These are phyloP conservation scores for Cyclophora albipunctata DNA, from an alignment of 2,888 invertebrate species.

Conservation along the genomic window DNA sequence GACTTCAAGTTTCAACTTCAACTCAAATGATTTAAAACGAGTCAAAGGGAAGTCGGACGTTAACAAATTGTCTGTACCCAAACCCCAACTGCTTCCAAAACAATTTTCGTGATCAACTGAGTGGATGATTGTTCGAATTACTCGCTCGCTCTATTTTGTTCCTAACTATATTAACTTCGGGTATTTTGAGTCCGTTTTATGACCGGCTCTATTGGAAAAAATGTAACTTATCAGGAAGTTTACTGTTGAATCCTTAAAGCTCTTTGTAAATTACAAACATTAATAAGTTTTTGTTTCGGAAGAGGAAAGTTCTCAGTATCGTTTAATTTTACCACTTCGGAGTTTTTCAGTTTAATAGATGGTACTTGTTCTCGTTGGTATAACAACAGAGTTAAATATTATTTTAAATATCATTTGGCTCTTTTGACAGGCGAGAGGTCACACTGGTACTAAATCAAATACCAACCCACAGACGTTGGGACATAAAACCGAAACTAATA, in stretches of 20 bases:
- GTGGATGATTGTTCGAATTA: conserved; percentile 43
- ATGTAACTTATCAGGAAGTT: conserved; percentile 6
- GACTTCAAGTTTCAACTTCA: not conserved
- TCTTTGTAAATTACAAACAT: conserved; percentile 15
- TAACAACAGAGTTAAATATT: not conserved
- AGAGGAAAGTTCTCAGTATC: conserved; percentile 13
- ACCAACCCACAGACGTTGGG: no score
- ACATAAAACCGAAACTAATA: no score
- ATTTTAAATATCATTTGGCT: no score
- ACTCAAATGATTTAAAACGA: conserved; percentile 4
- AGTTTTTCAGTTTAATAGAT: conserved; percentile 9
- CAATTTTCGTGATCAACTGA: conserved; percentile 46
- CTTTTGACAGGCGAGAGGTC: no score
- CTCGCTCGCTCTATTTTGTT: conserved; percentile 27
- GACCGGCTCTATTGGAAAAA: conserved; percentile 7
- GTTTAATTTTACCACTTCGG: conserved; percentile 15
- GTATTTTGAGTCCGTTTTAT: conserved; percentile 13
- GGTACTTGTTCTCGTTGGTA: conserved; percentile 3
- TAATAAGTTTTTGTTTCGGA: conserved; percentile 14
- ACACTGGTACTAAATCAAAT: no score
- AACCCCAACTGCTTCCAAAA: conserved; percentile 19
- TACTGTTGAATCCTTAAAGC: conserved; percentile 9
- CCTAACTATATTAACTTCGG: conserved; percentile 21
- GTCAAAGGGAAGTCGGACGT: conserved; percentile 3
- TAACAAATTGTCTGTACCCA: conserved; percentile 5